Evolutionary conservation across 2,113 vertebrate genomes (phyloP).

Genomic region (Pollimyrus isidori): DNA sequence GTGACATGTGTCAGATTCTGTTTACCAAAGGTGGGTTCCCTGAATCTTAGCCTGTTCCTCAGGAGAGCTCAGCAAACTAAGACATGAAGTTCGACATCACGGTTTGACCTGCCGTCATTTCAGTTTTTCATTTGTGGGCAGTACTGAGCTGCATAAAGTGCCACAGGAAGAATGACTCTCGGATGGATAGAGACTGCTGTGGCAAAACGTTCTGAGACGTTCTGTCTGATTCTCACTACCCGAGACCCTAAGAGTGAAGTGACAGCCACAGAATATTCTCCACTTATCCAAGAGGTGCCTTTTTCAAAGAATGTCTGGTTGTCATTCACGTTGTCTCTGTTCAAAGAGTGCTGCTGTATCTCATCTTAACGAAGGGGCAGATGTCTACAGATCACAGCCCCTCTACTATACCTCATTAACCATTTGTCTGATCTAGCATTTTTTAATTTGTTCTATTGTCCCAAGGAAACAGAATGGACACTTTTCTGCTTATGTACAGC

Average conservation of each 20-base stretch:
- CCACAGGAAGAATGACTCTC: not conserved
- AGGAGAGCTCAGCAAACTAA: not conserved
- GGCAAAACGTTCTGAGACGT: not conserved
- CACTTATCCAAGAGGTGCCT: not conserved
- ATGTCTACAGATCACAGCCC: not conserved
- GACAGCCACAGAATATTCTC: not conserved
- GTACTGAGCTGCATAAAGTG: not conserved
- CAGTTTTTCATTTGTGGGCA: not conserved
- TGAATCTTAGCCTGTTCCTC: not conserved
- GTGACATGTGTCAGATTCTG: not conserved
- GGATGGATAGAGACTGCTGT: not conserved
- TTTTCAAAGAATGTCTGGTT: not conserved
- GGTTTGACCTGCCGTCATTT: not conserved
- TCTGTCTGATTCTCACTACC: not conserved
- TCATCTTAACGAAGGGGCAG: not conserved
- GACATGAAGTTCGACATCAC: not conserved
- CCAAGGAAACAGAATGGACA: not conserved
- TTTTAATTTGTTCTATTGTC: not conserved
- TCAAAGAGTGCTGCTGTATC: not conserved
- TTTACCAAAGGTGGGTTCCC: not conserved
- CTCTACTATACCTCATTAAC: not conserved
- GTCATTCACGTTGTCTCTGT: not conserved
- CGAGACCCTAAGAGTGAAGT: not conserved
- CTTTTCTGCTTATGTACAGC: not conserved
- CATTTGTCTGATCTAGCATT: not conserved